A percentile compares a stretch with the other conserved stretches of the same genome.
Evolutionary conservation across 2,888 invertebrate species (phyloP).

Genomic region (Dryobotodes eremita): DNA sequence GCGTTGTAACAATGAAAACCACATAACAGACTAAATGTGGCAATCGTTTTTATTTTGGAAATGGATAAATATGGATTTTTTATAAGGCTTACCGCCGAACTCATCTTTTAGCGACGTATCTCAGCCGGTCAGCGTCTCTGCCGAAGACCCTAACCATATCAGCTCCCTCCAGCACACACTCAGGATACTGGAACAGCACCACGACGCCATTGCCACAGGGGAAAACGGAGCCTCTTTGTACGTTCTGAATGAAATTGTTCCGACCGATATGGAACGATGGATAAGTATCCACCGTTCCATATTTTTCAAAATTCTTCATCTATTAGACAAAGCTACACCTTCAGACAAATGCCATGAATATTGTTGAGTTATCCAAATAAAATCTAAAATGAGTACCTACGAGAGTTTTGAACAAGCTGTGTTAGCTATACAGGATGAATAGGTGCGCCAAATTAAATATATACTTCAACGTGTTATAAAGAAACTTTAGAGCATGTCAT

Average conservation of each 20-base stretch:
- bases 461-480: too few species aligned
- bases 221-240: conserved; percentile 95
- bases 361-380: background rate
- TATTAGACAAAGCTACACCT: background rate
- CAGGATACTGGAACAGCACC: too few species aligned
- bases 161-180: conserved; percentile 94
- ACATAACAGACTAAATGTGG: too few species aligned
- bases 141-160: conserved; percentile 96
- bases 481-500: too few species aligned
- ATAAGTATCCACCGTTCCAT: too few species aligned
- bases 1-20: background rate
- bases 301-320: background rate
- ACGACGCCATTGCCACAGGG: conserved; percentile 95
- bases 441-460: too few species aligned
- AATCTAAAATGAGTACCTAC: background rate
- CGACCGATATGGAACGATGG: too few species aligned
- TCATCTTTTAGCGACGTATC: conserved; percentile 85
- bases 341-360: background rate
- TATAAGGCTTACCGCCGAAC: conserved; percentile 78
- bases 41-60: background rate
- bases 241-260: conserved; percentile 96
- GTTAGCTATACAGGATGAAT: too few species aligned
- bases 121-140: conserved; percentile 89
- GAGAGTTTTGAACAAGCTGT: background rate
- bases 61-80: background rate